A percentile compares a stretch with the other conserved stretches of the same genome.
Conservation (phyloP, 2,113 vertebrate species). For the Passer domesticus region DNA sequence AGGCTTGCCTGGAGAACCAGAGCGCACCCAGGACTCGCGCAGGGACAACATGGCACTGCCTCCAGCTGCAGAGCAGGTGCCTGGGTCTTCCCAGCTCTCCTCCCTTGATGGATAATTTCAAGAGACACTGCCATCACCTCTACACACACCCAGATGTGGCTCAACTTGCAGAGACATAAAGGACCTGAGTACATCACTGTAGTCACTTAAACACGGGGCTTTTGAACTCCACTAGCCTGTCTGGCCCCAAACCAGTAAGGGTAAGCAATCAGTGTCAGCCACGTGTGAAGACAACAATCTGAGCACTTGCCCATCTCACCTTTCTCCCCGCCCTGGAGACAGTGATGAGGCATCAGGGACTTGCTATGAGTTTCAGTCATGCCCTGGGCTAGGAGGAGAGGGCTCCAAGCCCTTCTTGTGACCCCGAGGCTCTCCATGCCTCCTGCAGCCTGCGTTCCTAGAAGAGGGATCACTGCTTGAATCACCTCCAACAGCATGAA, state of each 20-base stretch:
- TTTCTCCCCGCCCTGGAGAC: background rate
- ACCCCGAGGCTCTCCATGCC: background rate
- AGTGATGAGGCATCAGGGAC: accelerated
- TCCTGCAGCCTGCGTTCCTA: background rate
- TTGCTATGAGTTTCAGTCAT: background rate
- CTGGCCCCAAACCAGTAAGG: background rate
- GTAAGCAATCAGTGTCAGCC: background rate
- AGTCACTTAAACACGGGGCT: background rate
- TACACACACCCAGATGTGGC: background rate
- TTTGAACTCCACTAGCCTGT: background rate
- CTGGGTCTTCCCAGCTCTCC: background rate
- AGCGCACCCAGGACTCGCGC: accelerated
- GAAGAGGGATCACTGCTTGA: conserved; percentile 15
- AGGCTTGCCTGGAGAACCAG: background rate
- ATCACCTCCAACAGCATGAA: conserved; percentile 14
- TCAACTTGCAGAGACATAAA: background rate
- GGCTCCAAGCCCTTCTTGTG: background rate
- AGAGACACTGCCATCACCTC: background rate
- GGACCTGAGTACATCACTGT: background rate
- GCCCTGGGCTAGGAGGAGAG: background rate
- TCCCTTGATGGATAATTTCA: background rate
- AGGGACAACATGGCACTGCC: accelerated
- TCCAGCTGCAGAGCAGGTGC: background rate
- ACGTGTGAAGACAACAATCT: accelerated
- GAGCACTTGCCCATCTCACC: background rate